Evolutionary conservation across 2,888 invertebrate species (phyloP).

Genomic region (Sthenelais limicola): DNA sequence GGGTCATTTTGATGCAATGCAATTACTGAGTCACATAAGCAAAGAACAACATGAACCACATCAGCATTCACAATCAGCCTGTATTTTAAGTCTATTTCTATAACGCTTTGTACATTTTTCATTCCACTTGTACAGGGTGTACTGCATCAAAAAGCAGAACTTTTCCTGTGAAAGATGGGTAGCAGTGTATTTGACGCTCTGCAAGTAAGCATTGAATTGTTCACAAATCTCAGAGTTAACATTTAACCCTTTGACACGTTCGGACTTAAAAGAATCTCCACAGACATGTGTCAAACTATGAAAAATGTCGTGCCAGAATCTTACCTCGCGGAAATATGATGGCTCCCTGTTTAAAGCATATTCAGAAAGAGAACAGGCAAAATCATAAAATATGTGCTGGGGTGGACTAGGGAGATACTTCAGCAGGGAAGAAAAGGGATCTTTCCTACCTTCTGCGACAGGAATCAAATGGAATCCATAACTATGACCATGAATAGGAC

Average conservation of each 20-base stretch:
- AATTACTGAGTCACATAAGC: too few relatives aligned
- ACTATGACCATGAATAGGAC: background rate
- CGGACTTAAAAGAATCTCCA: background rate
- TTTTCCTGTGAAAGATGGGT: background rate
- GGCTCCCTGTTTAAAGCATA: constrained; percentile 1
- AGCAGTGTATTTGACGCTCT: background rate
- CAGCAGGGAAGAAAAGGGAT: background rate
- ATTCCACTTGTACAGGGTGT: constrained; percentile 1
- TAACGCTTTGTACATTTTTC: background rate
- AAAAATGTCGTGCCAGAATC: background rate
- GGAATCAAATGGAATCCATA: background rate
- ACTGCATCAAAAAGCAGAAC: background rate
- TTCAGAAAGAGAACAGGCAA: background rate
- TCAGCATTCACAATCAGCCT: background rate
- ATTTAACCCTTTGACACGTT: background rate
- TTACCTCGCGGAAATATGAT: background rate
- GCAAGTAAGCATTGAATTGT: background rate
- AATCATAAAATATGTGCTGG: background rate
- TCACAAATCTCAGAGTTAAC: background rate
- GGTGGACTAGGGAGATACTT: background rate
- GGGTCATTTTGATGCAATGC: too few relatives aligned
- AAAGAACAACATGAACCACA: too few relatives aligned
- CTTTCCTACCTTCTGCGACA: background rate
- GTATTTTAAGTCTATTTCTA: background rate
- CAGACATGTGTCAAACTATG: background rate